These are phyloP conservation scores for Phthorimaea operculella DNA, from an alignment of 1,140 invertebrate species.

Conservation along the genomic window DNA sequence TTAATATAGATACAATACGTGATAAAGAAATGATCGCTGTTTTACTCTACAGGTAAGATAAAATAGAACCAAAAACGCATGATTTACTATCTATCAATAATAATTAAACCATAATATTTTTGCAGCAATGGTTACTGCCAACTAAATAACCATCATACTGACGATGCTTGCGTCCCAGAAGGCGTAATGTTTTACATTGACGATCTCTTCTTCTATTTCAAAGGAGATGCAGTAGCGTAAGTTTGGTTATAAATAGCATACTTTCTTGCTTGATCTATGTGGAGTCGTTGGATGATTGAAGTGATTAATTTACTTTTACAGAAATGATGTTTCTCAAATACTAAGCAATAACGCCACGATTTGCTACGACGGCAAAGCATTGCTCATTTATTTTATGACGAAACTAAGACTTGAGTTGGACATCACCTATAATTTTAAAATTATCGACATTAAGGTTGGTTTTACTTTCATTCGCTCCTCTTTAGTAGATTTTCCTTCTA, in stretches of 20 bases:
- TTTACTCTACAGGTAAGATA: slow-evolving; percentile 32
- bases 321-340: slow-evolving; percentile 12
- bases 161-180: slow-evolving; percentile 22
- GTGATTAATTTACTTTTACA: not conserved
- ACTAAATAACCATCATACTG: slow-evolving; percentile 33
- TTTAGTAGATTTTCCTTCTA: too few species aligned
- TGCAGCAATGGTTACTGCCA: slow-evolving; percentile 43
- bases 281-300: too few species aligned
- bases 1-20: too few species aligned
- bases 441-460: not conserved
- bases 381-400: slow-evolving; percentile 27
- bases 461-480: not conserved
- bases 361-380: slow-evolving; percentile 32
- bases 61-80: not conserved
- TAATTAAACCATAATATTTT: slow-evolving; percentile 6
- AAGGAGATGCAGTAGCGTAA: slow-evolving; percentile 2
- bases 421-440: not conserved
- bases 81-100: not conserved
- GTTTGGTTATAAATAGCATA: not conserved
- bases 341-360: slow-evolving; percentile 22
- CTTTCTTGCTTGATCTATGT: too few species aligned
- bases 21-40: slow-evolving; percentile 20
- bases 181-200: slow-evolving; percentile 30
- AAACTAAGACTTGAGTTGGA: not conserved
- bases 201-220: slow-evolving; percentile 31